Base-by-base conservation (phyloP, 1,140 invertebrate species). In the Conopomorpha cramerella region DNA sequence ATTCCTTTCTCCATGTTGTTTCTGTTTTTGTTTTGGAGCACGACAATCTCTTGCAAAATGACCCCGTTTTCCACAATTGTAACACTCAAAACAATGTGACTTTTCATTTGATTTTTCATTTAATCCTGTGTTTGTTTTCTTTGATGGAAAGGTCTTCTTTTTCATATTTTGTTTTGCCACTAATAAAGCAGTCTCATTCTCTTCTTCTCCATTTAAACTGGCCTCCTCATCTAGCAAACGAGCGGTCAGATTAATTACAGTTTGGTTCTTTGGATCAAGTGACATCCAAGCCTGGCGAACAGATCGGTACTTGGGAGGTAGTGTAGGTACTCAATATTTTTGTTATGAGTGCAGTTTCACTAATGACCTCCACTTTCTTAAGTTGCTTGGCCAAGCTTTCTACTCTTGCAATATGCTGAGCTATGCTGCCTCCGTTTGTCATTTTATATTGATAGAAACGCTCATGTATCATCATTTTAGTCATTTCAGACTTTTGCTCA, bases 181-280 rank as follows among this genome's bases (percentile, higher is more conserved):
- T 28, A 39, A 28, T 15, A 55, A 17, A 19, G 49, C 46, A 2
- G 19, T 46, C 31, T 66, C 54, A 17, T 42, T 12, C 16, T 59
- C 49, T 34, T 62, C 55, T 36, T 43, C 43, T 26, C 36, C 26
- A 28, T 12, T 30, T 15, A 66, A 34, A 42, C 45, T 65, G 1
- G 57, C 51, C 42, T 77, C 67, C 36, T 71, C 59, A 43, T 65
- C 58, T 8, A 73, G 28, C 12, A 68, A 45, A n/a, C 64, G 45
- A 10, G 55, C 44, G 13, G 66, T 68, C n/a, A 71, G 30, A 43
- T 71, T 68, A 11, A 33, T 4, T 10, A 70, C 27, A 12, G 55
- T 72, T 44, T 72, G 61, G 40, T 55, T 51, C 3, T 36, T 39
- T 27, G 51, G 43, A 48, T 61, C 56, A 13, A 71, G 14, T 27